Evolutionary conservation across 2,888 invertebrate genomes (phyloP).

Genomic region (Limenitis camilla): DNA sequence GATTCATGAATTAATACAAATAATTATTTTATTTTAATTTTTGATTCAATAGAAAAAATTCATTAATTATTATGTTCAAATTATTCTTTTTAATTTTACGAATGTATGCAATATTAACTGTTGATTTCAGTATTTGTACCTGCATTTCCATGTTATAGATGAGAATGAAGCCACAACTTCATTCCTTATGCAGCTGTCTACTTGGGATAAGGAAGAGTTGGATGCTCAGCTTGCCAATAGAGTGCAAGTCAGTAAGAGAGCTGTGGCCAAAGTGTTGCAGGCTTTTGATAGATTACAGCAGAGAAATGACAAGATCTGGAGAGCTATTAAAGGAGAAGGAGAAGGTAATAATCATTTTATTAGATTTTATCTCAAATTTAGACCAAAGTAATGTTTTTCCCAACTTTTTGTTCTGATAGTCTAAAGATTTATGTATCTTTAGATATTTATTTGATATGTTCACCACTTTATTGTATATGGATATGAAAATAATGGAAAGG

Average conservation of each 20-base stretch:
- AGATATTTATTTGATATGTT: too few species aligned
- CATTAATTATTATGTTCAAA: too few species aligned
- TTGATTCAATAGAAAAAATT: too few species aligned
- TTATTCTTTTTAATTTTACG: background rate
- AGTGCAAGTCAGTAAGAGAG: constrained; percentile 96
- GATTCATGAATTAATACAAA: too few species aligned
- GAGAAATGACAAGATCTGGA: constrained; percentile 94
- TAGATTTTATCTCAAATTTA: background rate
- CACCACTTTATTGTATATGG: too few species aligned
- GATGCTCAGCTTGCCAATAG: constrained; percentile 96
- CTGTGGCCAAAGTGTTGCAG: constrained; percentile 96
- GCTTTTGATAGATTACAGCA: constrained; percentile 97
- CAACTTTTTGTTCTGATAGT: too few species aligned
- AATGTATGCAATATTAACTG: constrained; percentile 11
- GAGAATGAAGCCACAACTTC: constrained; percentile 97
- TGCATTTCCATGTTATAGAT: constrained; percentile 71
- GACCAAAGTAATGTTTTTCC: background rate
- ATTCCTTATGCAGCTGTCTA: constrained; percentile 94
- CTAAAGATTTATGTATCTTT: too few species aligned
- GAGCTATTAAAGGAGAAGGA: constrained; percentile 87
- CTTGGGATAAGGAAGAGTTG: constrained; percentile 98
- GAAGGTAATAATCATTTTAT: constrained; percentile 67
- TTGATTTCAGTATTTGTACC: constrained; percentile 23
- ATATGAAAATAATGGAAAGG: too few species aligned
- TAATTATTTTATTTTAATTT: too few species aligned